A percentile compares a stretch with the other conserved stretches of the same genome.
Evolutionary conservation across 2,888 invertebrate species (phyloP).

Genomic region (Bombyx huttoni): DNA sequence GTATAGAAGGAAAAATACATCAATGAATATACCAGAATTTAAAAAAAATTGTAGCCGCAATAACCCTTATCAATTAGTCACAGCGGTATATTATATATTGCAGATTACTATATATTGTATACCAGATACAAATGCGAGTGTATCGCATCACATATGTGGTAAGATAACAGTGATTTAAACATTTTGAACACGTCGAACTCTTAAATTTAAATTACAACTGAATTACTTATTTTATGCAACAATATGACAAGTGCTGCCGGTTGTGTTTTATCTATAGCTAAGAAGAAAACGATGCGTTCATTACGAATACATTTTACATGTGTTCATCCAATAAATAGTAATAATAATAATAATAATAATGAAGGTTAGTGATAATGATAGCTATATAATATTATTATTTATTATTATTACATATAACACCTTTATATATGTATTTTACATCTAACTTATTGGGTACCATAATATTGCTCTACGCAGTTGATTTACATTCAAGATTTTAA

Average conservation of each 20-base stretch:
- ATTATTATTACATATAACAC: neutral
- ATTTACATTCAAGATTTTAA: neutral
- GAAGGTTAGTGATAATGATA: neutral
- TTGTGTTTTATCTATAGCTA: no score
- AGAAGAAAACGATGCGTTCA: no score
- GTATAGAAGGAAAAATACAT: neutral
- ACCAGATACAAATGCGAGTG: neutral
- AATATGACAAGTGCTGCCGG: neutral
- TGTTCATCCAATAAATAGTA: neutral
- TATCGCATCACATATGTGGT: neutral
- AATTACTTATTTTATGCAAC: neutral
- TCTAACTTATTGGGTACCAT: no score
- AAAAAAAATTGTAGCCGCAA: no score
- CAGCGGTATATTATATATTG: no score
- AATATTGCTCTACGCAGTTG: neutral
- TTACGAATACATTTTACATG: no score
- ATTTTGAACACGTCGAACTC: neutral
- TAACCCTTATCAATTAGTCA: no score
- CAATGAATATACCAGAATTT: neutral
- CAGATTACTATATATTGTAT: no score
- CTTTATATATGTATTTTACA: constrained; percentile 1
- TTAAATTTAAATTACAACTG: neutral
- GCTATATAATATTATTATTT: neutral
- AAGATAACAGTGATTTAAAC: neutral
- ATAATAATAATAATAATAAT: neutral